Evolutionary conservation across 2,113 vertebrate species (phyloP).

Genomic region (Hippolais icterina): DNA sequence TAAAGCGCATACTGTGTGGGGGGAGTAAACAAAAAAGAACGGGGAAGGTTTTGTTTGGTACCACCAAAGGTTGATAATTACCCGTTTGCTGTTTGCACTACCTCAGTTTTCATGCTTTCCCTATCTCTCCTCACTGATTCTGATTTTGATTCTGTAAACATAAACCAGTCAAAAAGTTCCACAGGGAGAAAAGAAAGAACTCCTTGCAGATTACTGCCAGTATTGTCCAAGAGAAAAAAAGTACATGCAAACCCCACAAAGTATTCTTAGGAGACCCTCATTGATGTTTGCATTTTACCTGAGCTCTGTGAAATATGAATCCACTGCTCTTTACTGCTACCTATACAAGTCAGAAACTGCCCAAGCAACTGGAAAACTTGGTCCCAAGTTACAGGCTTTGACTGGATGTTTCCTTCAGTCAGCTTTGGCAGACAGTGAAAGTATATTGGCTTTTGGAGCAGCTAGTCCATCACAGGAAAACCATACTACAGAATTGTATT

Average conservation of each 20-base stretch:
- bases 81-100: neutral
- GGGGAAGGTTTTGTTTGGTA: neutral
- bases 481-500: neutral
- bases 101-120: neutral
- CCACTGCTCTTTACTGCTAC: constrained; percentile 23
- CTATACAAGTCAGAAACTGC: constrained; percentile 30
- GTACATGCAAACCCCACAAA: neutral
- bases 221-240: neutral
- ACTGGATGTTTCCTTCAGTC: constrained; percentile 37
- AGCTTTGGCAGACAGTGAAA: constrained; percentile 43
- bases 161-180: neutral
- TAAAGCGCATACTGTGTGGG: neutral
- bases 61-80: neutral
- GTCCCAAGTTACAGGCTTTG: constrained; percentile 5
- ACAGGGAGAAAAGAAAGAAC: neutral
- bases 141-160: constrained; percentile 4
- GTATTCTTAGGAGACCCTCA: constrained; percentile 6
- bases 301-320: constrained; percentile 24
- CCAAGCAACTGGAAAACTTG: constrained; percentile 18
- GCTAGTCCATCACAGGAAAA: constrained; percentile 17
- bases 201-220: neutral
- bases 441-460: neutral
- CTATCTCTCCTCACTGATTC: neutral
- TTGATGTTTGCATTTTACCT: constrained; percentile 2
- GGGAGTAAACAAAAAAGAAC: neutral